Evolutionary conservation across 2,797 vertebrate genomes (phyloP).

Genomic region (Crypturellus tataupa): DNA sequence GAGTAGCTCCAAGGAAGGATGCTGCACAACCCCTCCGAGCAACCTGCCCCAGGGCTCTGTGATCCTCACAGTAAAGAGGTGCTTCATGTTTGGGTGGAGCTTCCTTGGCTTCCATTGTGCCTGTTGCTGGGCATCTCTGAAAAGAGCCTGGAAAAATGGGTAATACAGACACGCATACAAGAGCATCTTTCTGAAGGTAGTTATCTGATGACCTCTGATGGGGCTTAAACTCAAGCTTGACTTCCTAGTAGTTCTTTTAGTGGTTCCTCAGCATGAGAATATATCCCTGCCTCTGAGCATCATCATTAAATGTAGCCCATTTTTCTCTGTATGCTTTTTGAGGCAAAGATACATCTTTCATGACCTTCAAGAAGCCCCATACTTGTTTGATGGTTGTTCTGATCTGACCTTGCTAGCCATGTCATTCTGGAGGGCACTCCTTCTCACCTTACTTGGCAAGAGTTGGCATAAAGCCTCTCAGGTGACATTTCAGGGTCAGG

Average conservation of each 20-base stretch:
- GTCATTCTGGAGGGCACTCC: neutral
- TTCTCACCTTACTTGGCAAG: no score
- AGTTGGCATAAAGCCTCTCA: neutral
- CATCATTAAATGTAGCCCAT: neutral
- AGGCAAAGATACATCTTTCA: neutral
- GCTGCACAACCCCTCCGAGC: no score
- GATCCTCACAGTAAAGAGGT: neutral
- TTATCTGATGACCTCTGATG: neutral
- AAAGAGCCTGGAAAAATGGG: neutral
- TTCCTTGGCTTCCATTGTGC: neutral
- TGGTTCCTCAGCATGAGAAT: neutral
- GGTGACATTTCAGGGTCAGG: neutral
- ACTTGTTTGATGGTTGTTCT: rapidly evolving
- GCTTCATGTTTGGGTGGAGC: neutral
- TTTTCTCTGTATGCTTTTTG: neutral
- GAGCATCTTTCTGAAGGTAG: neutral
- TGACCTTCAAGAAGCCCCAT: neutral
- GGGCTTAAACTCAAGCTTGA: neutral
- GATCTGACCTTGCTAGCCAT: neutral
- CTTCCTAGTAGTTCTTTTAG: neutral
- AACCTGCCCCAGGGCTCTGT: no score
- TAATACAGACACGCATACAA: neutral
- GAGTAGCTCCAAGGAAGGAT: no score
- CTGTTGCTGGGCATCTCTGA: neutral
- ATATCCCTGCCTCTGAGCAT: neutral